Conservation (phyloP, 2,888 invertebrate species). For the Temnothorax ravouxi region DNA sequence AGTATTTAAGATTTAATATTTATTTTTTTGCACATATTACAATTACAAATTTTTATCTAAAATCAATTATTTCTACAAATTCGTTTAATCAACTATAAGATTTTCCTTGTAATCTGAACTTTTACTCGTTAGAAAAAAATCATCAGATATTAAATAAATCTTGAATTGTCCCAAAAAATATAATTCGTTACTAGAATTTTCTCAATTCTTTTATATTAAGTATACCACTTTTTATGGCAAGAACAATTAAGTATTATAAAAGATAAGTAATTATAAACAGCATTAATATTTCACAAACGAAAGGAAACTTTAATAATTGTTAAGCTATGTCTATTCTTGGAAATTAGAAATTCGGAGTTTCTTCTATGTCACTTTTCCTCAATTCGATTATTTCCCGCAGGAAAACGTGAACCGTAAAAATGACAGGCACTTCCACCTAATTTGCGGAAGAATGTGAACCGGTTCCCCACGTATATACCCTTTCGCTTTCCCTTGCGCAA, state of each 20-base stretch:
- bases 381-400: not conserved
- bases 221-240: not conserved
- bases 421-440: not conserved
- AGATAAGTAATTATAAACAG: not conserved
- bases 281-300: not conserved
- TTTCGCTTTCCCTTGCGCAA: conserved; percentile 32
- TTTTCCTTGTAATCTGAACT: not conserved
- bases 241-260: not conserved
- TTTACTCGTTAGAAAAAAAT: not conserved
- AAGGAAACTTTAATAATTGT: not conserved
- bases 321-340: not conserved
- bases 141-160: conserved; percentile 6
- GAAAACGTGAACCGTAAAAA: not conserved
- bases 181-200: not conserved
- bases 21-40: not conserved
- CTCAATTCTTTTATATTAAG: not conserved
- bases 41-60: not conserved
- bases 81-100: not conserved
- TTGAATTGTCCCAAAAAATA: not conserved
- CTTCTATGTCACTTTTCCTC: not conserved
- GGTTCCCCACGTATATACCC: not conserved
- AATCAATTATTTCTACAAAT: not conserved
- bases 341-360: not conserved
- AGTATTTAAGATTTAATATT: conserved; percentile 73
- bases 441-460: conserved; percentile 17